Percentiles rank a stretch among this genome's conserved stretches.
phyloP scores from a whole-genome alignment of 1,140 invertebrate genomes.

The Charaxes varanes region DNA sequence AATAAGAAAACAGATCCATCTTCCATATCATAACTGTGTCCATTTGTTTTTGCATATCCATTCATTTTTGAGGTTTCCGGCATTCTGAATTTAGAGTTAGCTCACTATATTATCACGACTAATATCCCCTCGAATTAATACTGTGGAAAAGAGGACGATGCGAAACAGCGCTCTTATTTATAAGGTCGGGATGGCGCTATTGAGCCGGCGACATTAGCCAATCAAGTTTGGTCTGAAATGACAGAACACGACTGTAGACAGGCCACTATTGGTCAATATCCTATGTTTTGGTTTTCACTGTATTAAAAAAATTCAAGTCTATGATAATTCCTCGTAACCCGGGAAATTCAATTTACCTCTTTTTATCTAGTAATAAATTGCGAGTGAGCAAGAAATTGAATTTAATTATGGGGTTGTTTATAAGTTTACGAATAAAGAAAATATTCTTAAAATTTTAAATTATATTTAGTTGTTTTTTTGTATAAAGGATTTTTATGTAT shows the following conservation, averaged over 20 bases:
- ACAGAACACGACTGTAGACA: conserved; percentile 22
- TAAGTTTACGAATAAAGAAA: no score
- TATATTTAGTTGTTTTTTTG: not conserved
- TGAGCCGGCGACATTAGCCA: conserved; percentile 38
- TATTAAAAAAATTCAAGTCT: conserved; percentile 3
- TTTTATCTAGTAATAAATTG: no score
- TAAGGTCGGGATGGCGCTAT: conserved; percentile 60
- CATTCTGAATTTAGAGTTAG: conserved; percentile 77
- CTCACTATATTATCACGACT: conserved; percentile 68
- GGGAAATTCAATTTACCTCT: conserved; percentile 9
- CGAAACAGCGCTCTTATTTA: conserved; percentile 61
- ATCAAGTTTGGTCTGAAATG: conserved; percentile 30
- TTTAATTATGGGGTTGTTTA: no score
- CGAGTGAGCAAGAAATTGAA: no score
- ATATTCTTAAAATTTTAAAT: conserved; percentile 3
- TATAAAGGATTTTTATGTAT: no score
- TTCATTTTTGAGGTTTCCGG: conserved; percentile 84
- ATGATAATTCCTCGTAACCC: conserved; percentile 4
- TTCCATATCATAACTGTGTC: conserved; percentile 84
- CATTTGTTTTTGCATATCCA: conserved; percentile 82
- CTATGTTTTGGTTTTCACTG: conserved; percentile 52
- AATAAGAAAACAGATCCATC: conserved; percentile 95
- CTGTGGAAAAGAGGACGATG: conserved; percentile 70
- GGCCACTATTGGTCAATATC: conserved; percentile 44
- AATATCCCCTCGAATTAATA: conserved; percentile 61